A percentile compares a stretch with the other conserved stretches of the same genome.
Conservation (phyloP, 2,113 vertebrate genomes). For the Poeciliopsis occidentalis region DNA sequence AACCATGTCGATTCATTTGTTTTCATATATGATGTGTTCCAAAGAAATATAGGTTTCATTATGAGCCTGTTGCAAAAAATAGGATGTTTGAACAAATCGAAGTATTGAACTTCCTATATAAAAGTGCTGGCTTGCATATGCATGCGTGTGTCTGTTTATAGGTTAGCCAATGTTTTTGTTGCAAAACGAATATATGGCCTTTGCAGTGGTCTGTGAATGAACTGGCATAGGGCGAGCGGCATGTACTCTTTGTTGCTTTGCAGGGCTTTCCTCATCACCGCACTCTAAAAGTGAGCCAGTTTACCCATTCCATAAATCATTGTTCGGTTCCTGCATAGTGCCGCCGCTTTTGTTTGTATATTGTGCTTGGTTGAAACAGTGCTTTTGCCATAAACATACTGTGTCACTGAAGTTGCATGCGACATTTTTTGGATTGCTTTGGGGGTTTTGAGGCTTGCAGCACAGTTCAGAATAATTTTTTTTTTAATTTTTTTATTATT, state of each 20-base stretch:
- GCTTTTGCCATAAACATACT: constrained; percentile 59
- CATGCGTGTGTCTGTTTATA: constrained; percentile 21
- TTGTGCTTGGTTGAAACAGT: constrained; percentile 50
- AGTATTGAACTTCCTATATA: neutral
- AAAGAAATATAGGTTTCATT: constrained; percentile 4
- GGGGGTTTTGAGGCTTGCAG: constrained; percentile 44
- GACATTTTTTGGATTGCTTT: constrained; percentile 13
- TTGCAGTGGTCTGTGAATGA: constrained; percentile 49
- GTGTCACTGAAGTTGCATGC: constrained; percentile 46
- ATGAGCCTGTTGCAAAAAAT: neutral
- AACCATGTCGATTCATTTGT: neutral
- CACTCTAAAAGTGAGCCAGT: constrained; percentile 33
- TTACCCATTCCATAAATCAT: constrained; percentile 42
- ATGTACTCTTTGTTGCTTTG: constrained; percentile 29
- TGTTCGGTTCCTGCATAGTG: constrained; percentile 26
- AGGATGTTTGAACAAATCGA: neutral
- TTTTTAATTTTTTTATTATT: neutral
- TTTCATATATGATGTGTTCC: neutral
- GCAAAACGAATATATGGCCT: constrained; percentile 33
- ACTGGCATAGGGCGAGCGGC: constrained; percentile 44
- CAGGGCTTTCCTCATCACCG: constrained; percentile 52
- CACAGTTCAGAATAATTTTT: constrained; percentile 45
- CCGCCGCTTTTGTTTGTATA: constrained; percentile 54
- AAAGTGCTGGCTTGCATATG: constrained; percentile 1
- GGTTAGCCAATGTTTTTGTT: constrained; percentile 53